Percentiles rank a stretch among this genome's conserved stretches.
Evolutionary conservation across 2,797 vertebrate genomes (phyloP).

Genomic region (Dallia pectoralis): DNA sequence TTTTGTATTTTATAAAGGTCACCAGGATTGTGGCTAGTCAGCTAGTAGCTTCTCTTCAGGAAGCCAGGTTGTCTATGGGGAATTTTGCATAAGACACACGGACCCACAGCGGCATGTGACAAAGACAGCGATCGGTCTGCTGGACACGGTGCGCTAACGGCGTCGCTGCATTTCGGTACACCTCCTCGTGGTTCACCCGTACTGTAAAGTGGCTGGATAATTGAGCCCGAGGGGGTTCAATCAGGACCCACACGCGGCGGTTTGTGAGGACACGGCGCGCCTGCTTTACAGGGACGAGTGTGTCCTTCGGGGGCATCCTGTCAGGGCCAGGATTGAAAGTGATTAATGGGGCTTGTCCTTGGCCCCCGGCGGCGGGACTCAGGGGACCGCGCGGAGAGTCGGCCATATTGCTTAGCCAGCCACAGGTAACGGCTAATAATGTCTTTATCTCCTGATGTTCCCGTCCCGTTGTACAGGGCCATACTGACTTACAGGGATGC

Average conservation of each 20-base stretch:
- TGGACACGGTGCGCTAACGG: neutral
- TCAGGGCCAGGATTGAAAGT: conserved; percentile 72
- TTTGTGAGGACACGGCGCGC: conserved; percentile 39
- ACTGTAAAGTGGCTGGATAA: conserved; percentile 58
- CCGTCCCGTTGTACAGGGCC: conserved; percentile 43
- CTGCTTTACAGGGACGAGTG: conserved; percentile 43
- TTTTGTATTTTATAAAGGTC: conserved; percentile 32
- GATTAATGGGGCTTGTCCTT: conserved; percentile 73
- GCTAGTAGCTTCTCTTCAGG: conserved; percentile 47
- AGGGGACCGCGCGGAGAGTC: conserved; percentile 58
- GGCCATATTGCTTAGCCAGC: conserved; percentile 68
- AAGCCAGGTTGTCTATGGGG: conserved; percentile 50
- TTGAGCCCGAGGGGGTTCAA: conserved; percentile 53
- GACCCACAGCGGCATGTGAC: conserved; percentile 38
- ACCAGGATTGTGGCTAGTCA: conserved; percentile 44
- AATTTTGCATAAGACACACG: conserved; percentile 61
- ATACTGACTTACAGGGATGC: conserved; percentile 14
- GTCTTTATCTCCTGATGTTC: conserved; percentile 71
- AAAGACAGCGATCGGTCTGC: neutral
- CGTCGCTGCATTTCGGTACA: conserved; percentile 1
- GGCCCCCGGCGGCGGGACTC: conserved; percentile 63
- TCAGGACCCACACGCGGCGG: neutral
- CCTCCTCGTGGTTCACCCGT: conserved; percentile 47
- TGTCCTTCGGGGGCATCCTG: conserved; percentile 77
- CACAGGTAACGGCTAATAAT: conserved; percentile 73